These are phyloP conservation scores for Dermolepida albohirtum DNA, from an alignment of 2,888 invertebrate genomes.

Conservation along the genomic window DNA sequence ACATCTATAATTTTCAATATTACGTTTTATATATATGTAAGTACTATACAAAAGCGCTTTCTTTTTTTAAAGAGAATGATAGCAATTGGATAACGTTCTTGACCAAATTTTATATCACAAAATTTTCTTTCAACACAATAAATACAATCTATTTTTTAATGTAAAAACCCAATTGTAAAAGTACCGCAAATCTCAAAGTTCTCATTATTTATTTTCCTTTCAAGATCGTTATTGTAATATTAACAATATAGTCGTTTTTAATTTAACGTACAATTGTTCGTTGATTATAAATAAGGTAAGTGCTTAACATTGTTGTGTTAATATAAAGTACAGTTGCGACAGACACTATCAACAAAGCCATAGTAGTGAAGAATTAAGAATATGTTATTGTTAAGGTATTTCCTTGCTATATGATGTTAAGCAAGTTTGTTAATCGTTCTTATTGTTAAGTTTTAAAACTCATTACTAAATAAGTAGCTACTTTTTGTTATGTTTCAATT, in stretches of 20 bases:
- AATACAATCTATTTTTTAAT: neutral
- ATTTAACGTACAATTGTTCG: neutral
- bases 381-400: slow-evolving; percentile 7
- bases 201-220: slow-evolving; percentile 8
- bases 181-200: slow-evolving; percentile 11
- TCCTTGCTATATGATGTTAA: slow-evolving; percentile 1
- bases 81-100: too few species aligned
- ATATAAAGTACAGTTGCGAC: slow-evolving; percentile 2
- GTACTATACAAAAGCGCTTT: too few species aligned
- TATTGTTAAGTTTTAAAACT: slow-evolving; percentile 11
- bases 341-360: slow-evolving; percentile 8
- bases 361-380: slow-evolving; percentile 8
- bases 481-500: neutral
- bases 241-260: slow-evolving; percentile 9
- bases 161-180: slow-evolving; percentile 1
- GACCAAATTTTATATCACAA: too few species aligned
- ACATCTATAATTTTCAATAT: too few species aligned
- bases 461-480: slow-evolving; percentile 1
- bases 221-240: neutral
- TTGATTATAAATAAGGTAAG: slow-evolving; percentile 15
- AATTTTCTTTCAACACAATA: too few species aligned
- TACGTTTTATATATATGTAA: too few species aligned
- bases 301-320: slow-evolving; percentile 8
- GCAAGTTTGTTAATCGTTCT: slow-evolving; percentile 11
- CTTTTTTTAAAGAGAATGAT: too few species aligned